These are phyloP conservation scores for Isotomurus palustris DNA, from an alignment of 2,888 invertebrate species.

Conservation along the genomic window DNA sequence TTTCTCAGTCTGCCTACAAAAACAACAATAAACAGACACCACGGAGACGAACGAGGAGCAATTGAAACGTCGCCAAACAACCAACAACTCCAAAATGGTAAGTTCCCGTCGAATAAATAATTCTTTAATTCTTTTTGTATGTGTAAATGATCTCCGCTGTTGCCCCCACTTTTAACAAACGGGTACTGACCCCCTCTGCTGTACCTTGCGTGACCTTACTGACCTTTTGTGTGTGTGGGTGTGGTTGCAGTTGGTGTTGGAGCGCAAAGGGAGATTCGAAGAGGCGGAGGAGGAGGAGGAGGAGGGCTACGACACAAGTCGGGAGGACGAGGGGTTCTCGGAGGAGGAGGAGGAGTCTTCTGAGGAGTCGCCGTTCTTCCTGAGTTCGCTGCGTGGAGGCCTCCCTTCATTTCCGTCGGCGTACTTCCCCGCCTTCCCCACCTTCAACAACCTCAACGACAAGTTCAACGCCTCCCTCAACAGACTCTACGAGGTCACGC, in stretches of 20 bases:
- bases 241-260: neutral
- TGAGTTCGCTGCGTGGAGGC: neutral
- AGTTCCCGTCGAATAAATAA: too few species aligned
- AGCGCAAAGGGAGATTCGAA: neutral
- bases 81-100: too few species aligned
- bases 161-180: neutral
- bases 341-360: neutral
- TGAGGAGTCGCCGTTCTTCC: neutral
- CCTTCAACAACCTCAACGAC: conserved; percentile 40
- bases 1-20: too few species aligned
- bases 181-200: too few species aligned
- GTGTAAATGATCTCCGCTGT: neutral
- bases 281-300: neutral
- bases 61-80: too few species aligned
- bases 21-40: too few species aligned
- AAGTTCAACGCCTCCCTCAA: conserved; percentile 39
- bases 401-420: conserved; percentile 36
- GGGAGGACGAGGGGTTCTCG: neutral
- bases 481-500: conserved; percentile 41
- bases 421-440: conserved; percentile 39
- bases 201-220: too few species aligned
- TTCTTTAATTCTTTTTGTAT: too few species aligned
- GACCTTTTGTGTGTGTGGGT: too few species aligned
- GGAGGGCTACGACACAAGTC: neutral
- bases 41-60: too few species aligned